Base-by-base conservation (phyloP, 2,888 invertebrate species). In the Acheta domesticus region DNA sequence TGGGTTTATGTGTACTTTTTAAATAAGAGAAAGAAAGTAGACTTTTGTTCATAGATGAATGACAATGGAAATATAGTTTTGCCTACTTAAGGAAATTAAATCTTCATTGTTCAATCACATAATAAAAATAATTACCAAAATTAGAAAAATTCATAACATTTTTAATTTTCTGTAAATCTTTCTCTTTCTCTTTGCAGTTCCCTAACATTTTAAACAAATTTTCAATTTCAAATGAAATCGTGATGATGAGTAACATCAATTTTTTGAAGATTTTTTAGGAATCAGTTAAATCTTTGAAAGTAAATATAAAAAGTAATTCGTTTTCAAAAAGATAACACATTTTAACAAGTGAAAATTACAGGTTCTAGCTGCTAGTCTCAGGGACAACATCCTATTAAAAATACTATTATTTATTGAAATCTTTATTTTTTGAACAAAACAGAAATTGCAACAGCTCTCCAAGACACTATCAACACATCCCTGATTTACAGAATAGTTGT, bases 401-500 rank as follows among this genome's bases (percentile, higher is more conserved):
- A 62, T 62, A 62, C 62, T 62, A 19, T 19, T n/a, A 62, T 19
- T 62, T n/a, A 19, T 62, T n/a, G n/a, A 19, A 16, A 19, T 62
- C 62, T 62, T 62, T 62, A 62, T 62, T 62, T 14, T 62, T 62
- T 14, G 62, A 62, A 62, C 62, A 62, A 62, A 62, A n/a, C 62
- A 62, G n/a, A n/a, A 62, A 19, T n/a, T 62, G 62, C n/a, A 62
- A 62, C 62, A 62, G 62, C n/a, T 62, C 16, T 62, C 62, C 62
- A 62, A 62, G 16, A 62, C 36, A 36, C 36, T 36, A 5, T 36
- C 36, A 36, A 36, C 36, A 36, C 36, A 36, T 36, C 62, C 62
- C 62, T 62, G 62, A 62, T 19, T 62, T 62, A 62, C 62, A 62
- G 62, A 62, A 62, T 62, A 62, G 62, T 62, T 62, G 62, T 62